Base-by-base conservation (phyloP, 1,140 invertebrate species). In the Heliconius melpomene region DNA sequence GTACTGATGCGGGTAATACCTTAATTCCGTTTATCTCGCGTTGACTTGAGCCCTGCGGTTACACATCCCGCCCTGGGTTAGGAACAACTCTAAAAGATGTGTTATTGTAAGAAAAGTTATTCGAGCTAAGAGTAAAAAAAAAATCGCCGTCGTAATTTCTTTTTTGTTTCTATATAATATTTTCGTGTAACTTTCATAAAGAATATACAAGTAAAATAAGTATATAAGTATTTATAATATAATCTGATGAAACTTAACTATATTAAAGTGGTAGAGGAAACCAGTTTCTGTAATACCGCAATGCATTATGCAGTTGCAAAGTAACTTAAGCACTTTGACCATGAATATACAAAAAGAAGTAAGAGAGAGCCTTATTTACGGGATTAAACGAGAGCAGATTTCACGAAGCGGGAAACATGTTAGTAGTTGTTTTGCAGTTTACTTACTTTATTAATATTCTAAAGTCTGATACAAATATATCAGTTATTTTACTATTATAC, bases 21-120 rank as follows among this genome's bases (percentile, higher is more conserved):
- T 90, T 89, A 88, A 89, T 88, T 91, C 87, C 81, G 80, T 87
- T 89, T 89, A 91, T 93, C 89, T 90, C 84, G 83, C 85, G 85
- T 85, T 88, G 79, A 81, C 84, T 84, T 72, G 80, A 88, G 79
- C 81, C 82, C 81, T 84, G 81, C 80, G 86, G 86, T 87, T 84
- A 80, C 79, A 46, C 46, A 40, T 50, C 60, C 71, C 32, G 29
- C 54, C 66, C 74, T 80, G 52, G 72, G 79, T 73, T 77, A 72
- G 73, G 74, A 80, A 72, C 46, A 66, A 66, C 60, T 3, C 26
- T 18, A 66, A 66, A 66, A 66, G 26, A 66, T 16, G 16, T 66
- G 5, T 26, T 66, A 26, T 26, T 66, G 60, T 66, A 26, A 1
- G 26, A 66, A 9, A 29, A 29, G 3, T 18, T 26, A 60, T 26